Base-by-base conservation (phyloP, 2,113 vertebrate species). In the Cardinalis cardinalis region DNA sequence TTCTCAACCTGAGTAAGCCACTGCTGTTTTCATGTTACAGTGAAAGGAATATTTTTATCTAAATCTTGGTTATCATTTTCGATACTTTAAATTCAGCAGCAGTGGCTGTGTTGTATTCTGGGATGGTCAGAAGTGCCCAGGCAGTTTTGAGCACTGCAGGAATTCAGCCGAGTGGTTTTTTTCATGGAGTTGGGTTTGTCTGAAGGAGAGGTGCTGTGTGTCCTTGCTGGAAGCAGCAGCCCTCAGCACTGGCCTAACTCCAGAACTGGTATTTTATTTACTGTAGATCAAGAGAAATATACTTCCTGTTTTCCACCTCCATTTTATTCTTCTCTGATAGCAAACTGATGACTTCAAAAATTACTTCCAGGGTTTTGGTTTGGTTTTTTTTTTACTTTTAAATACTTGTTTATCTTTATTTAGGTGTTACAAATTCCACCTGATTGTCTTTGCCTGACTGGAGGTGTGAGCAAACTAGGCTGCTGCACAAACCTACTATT, bases 21-120 rank as follows among this genome's bases (percentile, higher is more conserved):
- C 14, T 49, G 24, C 63, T 84, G 14, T 90, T 94, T 96, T 93
- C 32, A 31, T 83, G 59, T 88, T 88, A 76, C 63, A 81, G 64
- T 65, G 44, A 92, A 65, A 92, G 19, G 46, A 93, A 71, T 68
- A 85, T 21, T 85, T 83, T 52, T 64, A 55, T 77, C 21, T 84
- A 63, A 56, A 25, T 86, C 73, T 92, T 87, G 41, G 34, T 56
- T 80, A 85, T 88, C 10, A 14, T 82, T 89, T 80, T 81, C 81
- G 28, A 46, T 81, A 43, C 25, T 85, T 86, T n/a, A 58, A 81
- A 55, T 86, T 76, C 69, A 48, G 49, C 55, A 65, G 48, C 63
- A 43, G 25, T 44, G 70, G 19, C 48, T 60, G 23, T 40, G 40
- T 49, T 41, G 20, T 89, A 70, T 36, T 89, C 56, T 76, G 31